phyloP scores from a whole-genome alignment of 2,888 invertebrate species.

The Drosophila emarginata region DNA sequence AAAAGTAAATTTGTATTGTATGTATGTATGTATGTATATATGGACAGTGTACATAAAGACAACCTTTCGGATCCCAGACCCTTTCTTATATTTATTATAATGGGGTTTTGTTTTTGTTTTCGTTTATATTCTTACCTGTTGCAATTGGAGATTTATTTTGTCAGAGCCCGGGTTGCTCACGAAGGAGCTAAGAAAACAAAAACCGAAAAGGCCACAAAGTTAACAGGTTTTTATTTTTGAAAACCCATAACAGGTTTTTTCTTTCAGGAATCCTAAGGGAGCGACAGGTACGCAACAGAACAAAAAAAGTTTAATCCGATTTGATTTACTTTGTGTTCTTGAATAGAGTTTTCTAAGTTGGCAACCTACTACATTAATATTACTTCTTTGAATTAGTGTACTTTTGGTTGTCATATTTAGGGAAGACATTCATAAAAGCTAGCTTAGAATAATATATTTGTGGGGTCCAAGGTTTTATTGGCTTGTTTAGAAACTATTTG shows the following conservation, averaged over 20 bases:
- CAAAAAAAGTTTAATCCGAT: conserved; percentile 13
- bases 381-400: neutral
- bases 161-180: conserved; percentile 38
- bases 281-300: conserved; percentile 55
- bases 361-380: neutral
- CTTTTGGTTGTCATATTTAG: conserved; percentile 15
- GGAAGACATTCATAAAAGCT: conserved; percentile 50
- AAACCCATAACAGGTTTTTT: conserved; percentile 58
- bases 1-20: neutral
- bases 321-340: conserved; percentile 17
- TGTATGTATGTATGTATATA: neutral
- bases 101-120: conserved; percentile 37
- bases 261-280: conserved; percentile 29
- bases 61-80: conserved; percentile 3
- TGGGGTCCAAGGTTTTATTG: conserved; percentile 34
- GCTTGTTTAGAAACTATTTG: conserved; percentile 50
- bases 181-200: conserved; percentile 54
- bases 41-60: neutral
- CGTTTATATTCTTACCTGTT: conserved; percentile 55
- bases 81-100: conserved; percentile 14
- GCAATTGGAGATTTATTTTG: conserved; percentile 67
- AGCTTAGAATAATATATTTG: conserved; percentile 19
- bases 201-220: conserved; percentile 46
- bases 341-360: conserved; percentile 12
- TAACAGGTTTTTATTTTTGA: conserved; percentile 54